Conservation (phyloP, 2,113 vertebrate species). For the Emydura subglobosa region DNA sequence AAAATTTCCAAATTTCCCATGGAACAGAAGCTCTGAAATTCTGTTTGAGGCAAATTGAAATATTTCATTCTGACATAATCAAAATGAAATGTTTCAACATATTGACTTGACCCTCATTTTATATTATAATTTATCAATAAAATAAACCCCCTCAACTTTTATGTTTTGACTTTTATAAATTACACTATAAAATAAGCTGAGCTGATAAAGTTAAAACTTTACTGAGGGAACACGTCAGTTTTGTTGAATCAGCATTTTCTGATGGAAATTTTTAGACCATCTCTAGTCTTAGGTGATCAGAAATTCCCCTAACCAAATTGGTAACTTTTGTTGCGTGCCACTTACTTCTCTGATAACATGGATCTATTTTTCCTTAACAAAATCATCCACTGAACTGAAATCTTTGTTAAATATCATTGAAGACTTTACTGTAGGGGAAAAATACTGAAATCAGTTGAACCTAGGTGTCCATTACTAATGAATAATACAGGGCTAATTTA, state of each 20-base stretch:
- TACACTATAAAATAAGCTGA: background rate
- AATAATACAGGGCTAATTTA: slow-evolving; percentile 50
- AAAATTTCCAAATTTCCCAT: fast-evolving
- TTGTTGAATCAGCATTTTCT: slow-evolving; percentile 4
- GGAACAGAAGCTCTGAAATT: background rate
- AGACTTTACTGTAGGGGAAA: background rate
- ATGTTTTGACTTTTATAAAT: background rate
- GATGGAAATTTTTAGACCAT: background rate
- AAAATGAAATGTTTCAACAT: background rate
- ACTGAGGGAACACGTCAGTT: background rate
- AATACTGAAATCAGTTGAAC: background rate
- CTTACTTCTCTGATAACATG: slow-evolving; percentile 43
- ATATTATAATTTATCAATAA: background rate
- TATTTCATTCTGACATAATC: background rate
- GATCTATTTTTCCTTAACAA: background rate
- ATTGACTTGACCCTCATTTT: background rate
- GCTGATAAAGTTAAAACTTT: background rate
- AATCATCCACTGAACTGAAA: background rate
- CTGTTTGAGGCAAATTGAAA: too few species aligned
- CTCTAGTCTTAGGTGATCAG: slow-evolving; percentile 14
- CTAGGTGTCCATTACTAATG: slow-evolving; percentile 49
- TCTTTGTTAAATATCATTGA: slow-evolving; percentile 41
- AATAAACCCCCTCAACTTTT: background rate
- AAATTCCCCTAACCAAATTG: slow-evolving; percentile 10
- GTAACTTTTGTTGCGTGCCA: slow-evolving; percentile 8